Base-by-base conservation (phyloP, 2,888 invertebrate genomes). In the Rhaphigaster nebulosa region DNA sequence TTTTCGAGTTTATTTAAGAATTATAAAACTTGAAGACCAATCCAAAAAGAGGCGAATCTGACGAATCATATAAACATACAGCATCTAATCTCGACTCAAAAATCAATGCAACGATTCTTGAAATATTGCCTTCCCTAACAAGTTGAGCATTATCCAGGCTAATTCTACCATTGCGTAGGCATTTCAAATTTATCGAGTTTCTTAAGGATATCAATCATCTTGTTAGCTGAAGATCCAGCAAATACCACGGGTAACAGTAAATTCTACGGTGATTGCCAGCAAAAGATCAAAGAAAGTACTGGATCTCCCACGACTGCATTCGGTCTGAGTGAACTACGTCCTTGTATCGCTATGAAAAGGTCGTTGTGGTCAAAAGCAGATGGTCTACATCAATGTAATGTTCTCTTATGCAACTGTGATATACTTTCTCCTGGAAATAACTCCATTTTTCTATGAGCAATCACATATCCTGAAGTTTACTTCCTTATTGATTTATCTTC, bases 371-470 rank as follows among this genome's bases (percentile, higher is more conserved):
- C 70, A 76, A 76, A 65, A 10, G 70, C 34, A 76, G 70, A 76
- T 76, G 70, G 70, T 76, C 70, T 76, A 76, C 70, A 38, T 76
- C 20, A 70, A 38, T 34, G 70, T 76, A 76, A 38, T 76, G 3
- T 76, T 38, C 20, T 76, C 70, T 76, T 76, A 76, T 76, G 70
- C 70, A 76, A 76, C 70, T 5, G 10, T 38, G 34, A 38, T 76
- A 20, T 38, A 76, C 70, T 76, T 76, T 76, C 70, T 76, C 70
- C 70, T 38, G 70, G 70, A 76, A 76, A 76, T 76, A 76, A 76
- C 70, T 76, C 70, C 6, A 76, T 76, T 76, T 76, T 76, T 20
- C 70, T 20, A 76, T 38, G 70, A 76, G 70, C 70, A 38, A 76
- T 38, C 65, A 18, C 29, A 65, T n/a, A 29, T 29, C 38, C 38